A percentile compares a stretch with the other conserved stretches of the same genome.
phyloP scores from a whole-genome alignment of 2,797 vertebrate species.

The Pterois miles region DNA sequence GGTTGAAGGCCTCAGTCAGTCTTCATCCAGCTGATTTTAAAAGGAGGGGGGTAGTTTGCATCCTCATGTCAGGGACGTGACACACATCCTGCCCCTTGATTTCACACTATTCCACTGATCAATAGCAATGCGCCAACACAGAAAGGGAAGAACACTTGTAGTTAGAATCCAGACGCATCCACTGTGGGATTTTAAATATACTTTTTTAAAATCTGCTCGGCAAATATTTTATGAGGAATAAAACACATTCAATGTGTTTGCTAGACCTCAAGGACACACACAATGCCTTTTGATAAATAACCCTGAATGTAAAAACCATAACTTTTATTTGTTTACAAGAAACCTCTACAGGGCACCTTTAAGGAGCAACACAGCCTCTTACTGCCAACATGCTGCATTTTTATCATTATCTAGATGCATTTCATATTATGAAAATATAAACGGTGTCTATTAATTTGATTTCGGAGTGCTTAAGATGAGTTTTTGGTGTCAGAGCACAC shows the following conservation, averaged over 20 bases:
- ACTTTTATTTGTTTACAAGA: background rate
- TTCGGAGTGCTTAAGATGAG: background rate
- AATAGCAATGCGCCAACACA: background rate
- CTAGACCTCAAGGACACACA: background rate
- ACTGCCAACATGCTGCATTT: background rate
- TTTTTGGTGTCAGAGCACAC: background rate
- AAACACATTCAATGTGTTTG: background rate
- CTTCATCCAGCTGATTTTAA: background rate
- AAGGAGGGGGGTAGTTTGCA: too few relatives aligned
- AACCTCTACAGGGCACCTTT: background rate
- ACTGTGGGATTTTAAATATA: background rate
- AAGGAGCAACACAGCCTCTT: background rate
- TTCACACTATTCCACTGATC: background rate
- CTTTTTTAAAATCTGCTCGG: background rate
- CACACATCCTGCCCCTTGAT: background rate
- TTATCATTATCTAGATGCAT: background rate
- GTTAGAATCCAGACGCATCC: background rate
- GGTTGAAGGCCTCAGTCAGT: background rate
- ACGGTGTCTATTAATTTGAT: background rate
- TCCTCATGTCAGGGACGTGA: too few relatives aligned
- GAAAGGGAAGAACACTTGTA: background rate
- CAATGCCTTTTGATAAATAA: background rate
- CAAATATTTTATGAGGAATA: background rate
- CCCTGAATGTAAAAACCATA: background rate
- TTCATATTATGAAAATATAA: constrained; percentile 1